Evolutionary conservation across 2,888 invertebrate species (phyloP).

Genomic region (Melinaea marsaeus): DNA sequence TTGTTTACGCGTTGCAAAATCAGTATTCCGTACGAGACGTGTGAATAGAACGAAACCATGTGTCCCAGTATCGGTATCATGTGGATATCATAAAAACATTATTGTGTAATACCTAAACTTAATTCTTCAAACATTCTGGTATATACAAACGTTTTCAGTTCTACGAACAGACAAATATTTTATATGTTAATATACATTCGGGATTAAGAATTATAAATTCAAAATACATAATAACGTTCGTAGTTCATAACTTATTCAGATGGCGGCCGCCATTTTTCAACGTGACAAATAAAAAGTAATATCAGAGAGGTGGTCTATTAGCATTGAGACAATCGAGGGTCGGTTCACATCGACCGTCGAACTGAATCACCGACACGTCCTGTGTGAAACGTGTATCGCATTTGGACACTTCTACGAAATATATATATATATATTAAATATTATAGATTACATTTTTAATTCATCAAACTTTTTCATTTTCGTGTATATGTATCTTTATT

Average conservation of each 20-base stretch:
- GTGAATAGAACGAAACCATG: constrained; percentile 33
- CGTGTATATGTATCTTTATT: constrained; percentile 6
- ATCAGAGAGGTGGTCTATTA: constrained; percentile 56
- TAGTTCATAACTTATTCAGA: constrained; percentile 48
- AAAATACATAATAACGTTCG: too few species aligned
- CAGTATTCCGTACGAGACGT: constrained; percentile 31
- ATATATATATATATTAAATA: constrained; percentile 22
- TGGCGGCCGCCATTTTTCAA: constrained; percentile 51
- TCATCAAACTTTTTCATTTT: too few species aligned
- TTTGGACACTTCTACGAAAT: constrained; percentile 47
- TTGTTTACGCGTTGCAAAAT: constrained; percentile 26
- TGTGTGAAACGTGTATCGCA: constrained; percentile 58
- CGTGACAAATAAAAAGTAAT: constrained; percentile 50
- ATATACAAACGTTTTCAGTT: background rate
- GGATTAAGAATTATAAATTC: too few species aligned
- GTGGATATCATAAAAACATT: constrained; percentile 7
- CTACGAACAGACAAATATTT: background rate
- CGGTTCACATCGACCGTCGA: constrained; percentile 59
- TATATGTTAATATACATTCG: background rate
- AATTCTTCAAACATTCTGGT: background rate
- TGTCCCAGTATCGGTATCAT: constrained; percentile 29
- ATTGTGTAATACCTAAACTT: background rate
- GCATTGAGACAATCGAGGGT: constrained; percentile 59
- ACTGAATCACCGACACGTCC: constrained; percentile 59
- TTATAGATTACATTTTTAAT: too few species aligned